A percentile compares a stretch with the other conserved stretches of the same genome.
These are phyloP conservation scores for Microcaecilia unicolor DNA, from an alignment of 2,797 vertebrate species.

Conservation along the genomic window DNA sequence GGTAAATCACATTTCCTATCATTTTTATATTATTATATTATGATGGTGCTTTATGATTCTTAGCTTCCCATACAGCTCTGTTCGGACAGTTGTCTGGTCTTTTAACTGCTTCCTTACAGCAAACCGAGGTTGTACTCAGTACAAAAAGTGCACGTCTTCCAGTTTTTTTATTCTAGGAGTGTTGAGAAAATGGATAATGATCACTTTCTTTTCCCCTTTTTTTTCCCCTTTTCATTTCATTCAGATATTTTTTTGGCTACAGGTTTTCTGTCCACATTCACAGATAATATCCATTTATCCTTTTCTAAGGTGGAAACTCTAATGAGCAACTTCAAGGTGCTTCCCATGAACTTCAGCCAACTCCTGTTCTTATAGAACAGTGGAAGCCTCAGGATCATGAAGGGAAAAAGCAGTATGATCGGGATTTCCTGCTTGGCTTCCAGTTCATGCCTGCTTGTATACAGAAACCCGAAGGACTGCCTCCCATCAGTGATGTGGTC, in stretches of 20 bases:
- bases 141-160: too few species aligned
- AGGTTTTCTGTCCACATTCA: background rate
- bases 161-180: too few species aligned
- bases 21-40: too few species aligned
- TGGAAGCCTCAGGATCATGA: conserved; percentile 55
- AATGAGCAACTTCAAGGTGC: background rate
- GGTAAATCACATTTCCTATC: too few species aligned
- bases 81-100: too few species aligned
- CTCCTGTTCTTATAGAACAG: conserved; percentile 36
- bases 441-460: conserved; percentile 67
- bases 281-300: background rate
- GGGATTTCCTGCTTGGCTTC: conserved; percentile 63
- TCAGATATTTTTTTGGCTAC: background rate
- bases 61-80: too few species aligned
- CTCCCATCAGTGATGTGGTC: conserved; percentile 68
- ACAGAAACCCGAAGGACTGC: conserved; percentile 61
- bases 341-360: conserved; percentile 8
- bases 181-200: too few species aligned
- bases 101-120: too few species aligned
- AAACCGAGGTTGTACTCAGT: too few species aligned
- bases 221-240: background rate
- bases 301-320: background rate
- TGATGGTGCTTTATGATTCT: too few species aligned
- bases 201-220: background rate
- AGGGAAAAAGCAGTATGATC: conserved; percentile 62